A percentile compares a stretch with the other conserved stretches of the same genome.
Evolutionary conservation across 2,888 invertebrate genomes (phyloP).

Genomic region (Lasioglossum morio): DNA sequence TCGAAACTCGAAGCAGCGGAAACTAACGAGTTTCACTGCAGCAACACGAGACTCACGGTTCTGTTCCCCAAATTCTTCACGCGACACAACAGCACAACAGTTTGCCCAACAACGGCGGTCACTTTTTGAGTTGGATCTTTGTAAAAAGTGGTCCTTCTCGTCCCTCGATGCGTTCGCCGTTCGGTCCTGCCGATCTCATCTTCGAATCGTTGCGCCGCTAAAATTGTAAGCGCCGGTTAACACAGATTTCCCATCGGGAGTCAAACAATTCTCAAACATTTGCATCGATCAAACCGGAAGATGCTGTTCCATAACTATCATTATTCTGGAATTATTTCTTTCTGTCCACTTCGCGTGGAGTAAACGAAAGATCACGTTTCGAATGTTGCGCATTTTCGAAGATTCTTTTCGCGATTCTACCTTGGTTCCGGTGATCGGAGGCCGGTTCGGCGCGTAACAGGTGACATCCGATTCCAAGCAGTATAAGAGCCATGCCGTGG

Average conservation of each 20-base stretch:
- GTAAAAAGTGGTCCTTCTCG: conserved; percentile 91
- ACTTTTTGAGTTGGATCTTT: conserved; percentile 92
- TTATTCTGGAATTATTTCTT: not conserved
- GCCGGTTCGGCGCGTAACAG: conserved; percentile 78
- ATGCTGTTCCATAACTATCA: not conserved
- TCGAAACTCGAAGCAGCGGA: not conserved
- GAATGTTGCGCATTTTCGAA: too few species aligned
- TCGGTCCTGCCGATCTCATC: conserved; percentile 60
- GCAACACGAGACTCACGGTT: conserved; percentile 88
- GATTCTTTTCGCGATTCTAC: conserved; percentile 44
- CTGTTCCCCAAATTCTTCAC: conserved; percentile 94
- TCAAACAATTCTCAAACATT: not conserved
- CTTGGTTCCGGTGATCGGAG: conserved; percentile 68
- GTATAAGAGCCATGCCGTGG: conserved; percentile 74
- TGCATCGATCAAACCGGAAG: not conserved
- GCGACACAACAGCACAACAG: conserved; percentile 91
- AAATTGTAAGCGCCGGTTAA: conserved; percentile 36
- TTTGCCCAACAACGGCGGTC: conserved; percentile 92
- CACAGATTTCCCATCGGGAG: too few species aligned
- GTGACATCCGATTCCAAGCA: conserved; percentile 77
- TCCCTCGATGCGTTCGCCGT: conserved; percentile 45
- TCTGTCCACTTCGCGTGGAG: not conserved
- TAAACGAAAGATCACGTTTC: too few species aligned
- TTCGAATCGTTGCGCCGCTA: conserved; percentile 57
- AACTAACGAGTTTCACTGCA: not conserved